These are phyloP conservation scores for Darevskia nairensis DNA, from an alignment of 2,797 vertebrate species.

Conservation along the genomic window DNA sequence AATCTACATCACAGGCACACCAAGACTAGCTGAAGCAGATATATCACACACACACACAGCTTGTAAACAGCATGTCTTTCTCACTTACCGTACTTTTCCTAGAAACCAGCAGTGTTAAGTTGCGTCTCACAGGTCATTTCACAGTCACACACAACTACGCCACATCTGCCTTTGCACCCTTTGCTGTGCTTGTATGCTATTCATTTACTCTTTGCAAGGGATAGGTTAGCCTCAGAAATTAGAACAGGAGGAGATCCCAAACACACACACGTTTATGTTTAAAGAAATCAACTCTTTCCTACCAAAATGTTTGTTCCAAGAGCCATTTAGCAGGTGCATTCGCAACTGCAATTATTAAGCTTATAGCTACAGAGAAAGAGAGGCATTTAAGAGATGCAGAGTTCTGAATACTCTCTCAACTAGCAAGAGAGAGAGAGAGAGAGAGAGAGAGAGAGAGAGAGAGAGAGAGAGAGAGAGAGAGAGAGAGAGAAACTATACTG, in stretches of 20 bases:
- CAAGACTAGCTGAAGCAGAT: not conserved
- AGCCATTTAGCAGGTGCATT: conserved; percentile 55
- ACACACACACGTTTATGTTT: conserved; percentile 44
- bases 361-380: conserved; percentile 68
- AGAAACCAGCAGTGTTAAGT: conserved; percentile 30
- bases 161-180: not conserved
- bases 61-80: not conserved
- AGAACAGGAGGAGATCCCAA: conserved; percentile 27
- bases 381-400: conserved; percentile 38
- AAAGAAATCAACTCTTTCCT: conserved; percentile 17
- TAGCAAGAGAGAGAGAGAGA: conserved; percentile 47
- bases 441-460: conserved; percentile 45
- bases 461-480: conserved; percentile 47
- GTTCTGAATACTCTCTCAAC: conserved; percentile 46
- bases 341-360: conserved; percentile 58
- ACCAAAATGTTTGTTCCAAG: conserved; percentile 36
- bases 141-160: not conserved
- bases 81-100: not conserved
- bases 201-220: conserved; percentile 13
- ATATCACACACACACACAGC: not conserved
- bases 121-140: not conserved
- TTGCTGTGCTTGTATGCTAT: not conserved
- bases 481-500: conserved; percentile 47
- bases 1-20: not conserved
- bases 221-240: conserved; percentile 21